phyloP scores from a whole-genome alignment of 2,888 invertebrate species.

The Dione vanillae region DNA sequence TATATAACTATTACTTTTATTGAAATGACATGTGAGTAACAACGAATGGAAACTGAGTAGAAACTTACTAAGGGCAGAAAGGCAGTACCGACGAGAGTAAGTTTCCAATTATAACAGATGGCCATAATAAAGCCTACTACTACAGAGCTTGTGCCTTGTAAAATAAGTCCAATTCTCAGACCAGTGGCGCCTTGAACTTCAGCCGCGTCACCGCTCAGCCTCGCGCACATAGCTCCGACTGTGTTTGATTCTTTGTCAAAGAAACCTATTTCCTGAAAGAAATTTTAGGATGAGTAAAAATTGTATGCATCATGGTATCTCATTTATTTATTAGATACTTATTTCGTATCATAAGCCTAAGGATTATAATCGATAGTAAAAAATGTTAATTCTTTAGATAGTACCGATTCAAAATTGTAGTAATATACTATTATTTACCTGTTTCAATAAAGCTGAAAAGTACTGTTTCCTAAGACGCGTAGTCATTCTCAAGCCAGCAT shows the following conservation, averaged over 20 bases:
- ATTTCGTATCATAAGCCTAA: too few relatives aligned
- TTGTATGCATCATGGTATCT: too few relatives aligned
- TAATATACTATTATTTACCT: constrained; percentile 56
- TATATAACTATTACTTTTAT: neutral
- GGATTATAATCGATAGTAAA: too few relatives aligned
- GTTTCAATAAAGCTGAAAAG: constrained; percentile 83
- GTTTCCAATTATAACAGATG: constrained; percentile 85
- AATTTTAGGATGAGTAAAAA: neutral
- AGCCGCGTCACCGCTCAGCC: constrained; percentile 86
- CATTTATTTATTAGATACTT: too few relatives aligned
- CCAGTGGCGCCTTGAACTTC: constrained; percentile 87
- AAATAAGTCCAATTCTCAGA: constrained; percentile 83
- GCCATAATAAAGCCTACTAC: constrained; percentile 84
- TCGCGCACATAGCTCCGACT: constrained; percentile 86
- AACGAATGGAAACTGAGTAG: neutral
- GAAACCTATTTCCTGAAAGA: constrained; percentile 84
- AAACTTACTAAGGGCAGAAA: constrained; percentile 84
- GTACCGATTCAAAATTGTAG: neutral
- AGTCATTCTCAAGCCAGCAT: constrained; percentile 91
- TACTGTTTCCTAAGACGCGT: constrained; percentile 83
- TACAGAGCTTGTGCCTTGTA: constrained; percentile 86
- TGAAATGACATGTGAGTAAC: neutral
- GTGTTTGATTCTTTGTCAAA: constrained; percentile 85
- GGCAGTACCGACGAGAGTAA: constrained; percentile 84
- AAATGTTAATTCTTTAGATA: too few relatives aligned